phyloP scores from a whole-genome alignment of 2,888 invertebrate genomes.

The Drosophila flavopinicola region DNA sequence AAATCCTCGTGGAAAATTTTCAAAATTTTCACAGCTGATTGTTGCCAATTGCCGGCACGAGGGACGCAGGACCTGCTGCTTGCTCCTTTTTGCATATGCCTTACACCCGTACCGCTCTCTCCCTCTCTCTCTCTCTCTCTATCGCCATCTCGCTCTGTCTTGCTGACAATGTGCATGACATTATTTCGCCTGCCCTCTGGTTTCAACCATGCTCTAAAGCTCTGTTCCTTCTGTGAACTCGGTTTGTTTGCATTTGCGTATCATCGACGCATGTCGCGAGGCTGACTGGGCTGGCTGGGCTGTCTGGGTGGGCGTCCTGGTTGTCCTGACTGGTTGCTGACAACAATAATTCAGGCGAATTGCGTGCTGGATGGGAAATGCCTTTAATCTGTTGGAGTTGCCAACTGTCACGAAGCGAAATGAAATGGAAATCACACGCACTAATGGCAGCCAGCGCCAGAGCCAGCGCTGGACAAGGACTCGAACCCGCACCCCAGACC shows the following conservation, averaged over 20 bases:
- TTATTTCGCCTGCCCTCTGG: slow-evolving; percentile 41
- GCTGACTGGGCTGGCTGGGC: slow-evolving; percentile 14
- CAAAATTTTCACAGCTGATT: slow-evolving; percentile 85
- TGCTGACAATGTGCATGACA: slow-evolving; percentile 57
- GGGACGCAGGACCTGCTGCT: slow-evolving; percentile 54
- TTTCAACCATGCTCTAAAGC: slow-evolving; percentile 1
- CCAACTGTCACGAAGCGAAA: slow-evolving; percentile 83
- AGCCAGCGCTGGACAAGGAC: slow-evolving; percentile 25
- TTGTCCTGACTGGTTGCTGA: slow-evolving; percentile 55
- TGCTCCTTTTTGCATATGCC: slow-evolving; percentile 77
- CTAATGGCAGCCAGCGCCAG: slow-evolving; percentile 70
- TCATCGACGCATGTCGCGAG: slow-evolving; percentile 77
- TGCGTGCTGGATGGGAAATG: slow-evolving; percentile 81
- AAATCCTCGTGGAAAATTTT: slow-evolving; percentile 85
- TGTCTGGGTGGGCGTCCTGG: slow-evolving; percentile 20
- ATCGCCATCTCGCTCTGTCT: slow-evolving; percentile 10
- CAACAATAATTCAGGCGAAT: slow-evolving; percentile 78
- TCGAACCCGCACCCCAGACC: neutral
- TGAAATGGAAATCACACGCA: slow-evolving; percentile 82
- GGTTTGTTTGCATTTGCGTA: slow-evolving; percentile 80
- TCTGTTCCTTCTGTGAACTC: slow-evolving; percentile 35
- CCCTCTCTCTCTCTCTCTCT: slow-evolving; percentile 4
- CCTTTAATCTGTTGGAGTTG: slow-evolving; percentile 83
- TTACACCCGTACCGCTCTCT: slow-evolving; percentile 35
- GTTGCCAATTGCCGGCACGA: slow-evolving; percentile 67